Base-by-base conservation (phyloP, 2,113 vertebrate species). In the Neofelis nebulosa region DNA sequence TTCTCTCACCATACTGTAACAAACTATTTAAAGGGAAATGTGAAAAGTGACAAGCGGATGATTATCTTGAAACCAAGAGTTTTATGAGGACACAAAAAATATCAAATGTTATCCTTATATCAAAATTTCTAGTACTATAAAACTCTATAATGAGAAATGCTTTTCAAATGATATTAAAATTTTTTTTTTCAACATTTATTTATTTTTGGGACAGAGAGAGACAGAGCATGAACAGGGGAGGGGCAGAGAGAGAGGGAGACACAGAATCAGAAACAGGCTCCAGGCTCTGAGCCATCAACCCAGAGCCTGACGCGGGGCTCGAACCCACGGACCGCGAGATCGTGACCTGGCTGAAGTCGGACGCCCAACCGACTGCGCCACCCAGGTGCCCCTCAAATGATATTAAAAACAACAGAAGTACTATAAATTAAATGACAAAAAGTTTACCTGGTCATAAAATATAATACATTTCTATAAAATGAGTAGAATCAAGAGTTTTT, bases 71-170 rank as follows among this genome's bases (percentile, higher is more conserved):
- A 95, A 79, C 16, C 29, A 80, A 85, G 25, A 87, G 38, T 84
- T 95, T 94, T 92, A 91, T 27, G 3, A 66, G 15, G 25, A 86
- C 36, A 95, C 41, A 95, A 94, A 80, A 82, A 73, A 81, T 27
- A 57, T 0, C 38, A 92, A 88, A 89, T 79, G 29, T 69, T 82
- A 74, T 55, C 25, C 27, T 85, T 50, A 76, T 45, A 45, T 80
- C 33, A 91, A 97, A 97, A 93, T 92, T n/a, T 66, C 9, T 85
- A 94, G 73, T 14, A 92, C 69, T 65, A 65, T 19, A 90, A 10
- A 91, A 73, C 81, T 55, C 38, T 91, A 61, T 3, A 90, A 50
- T 19, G 31, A 97, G 11, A 19, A 78, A 73, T 73, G 73, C 8
- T 82, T 96, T 92, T 94, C 27, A 48, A 73, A 89, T 85, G 14